A percentile compares a stretch with the other conserved stretches of the same genome.
These are phyloP conservation scores for Xestia xanthographa DNA, from an alignment of 2,888 invertebrate species.

Conservation along the genomic window DNA sequence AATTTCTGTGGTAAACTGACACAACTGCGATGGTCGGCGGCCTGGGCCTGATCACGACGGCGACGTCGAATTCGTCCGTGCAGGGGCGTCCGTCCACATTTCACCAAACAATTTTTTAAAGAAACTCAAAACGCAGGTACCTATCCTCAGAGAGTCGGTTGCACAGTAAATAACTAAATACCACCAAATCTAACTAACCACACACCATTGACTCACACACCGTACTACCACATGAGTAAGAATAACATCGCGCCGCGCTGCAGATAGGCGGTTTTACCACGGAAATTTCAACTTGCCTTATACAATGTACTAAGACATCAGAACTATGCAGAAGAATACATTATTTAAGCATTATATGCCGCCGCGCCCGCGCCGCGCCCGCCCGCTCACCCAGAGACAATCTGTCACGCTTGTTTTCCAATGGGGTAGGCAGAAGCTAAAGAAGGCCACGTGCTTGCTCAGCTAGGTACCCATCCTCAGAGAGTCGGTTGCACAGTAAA, in stretches of 20 bases:
- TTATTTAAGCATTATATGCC: neutral
- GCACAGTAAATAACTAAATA: too few species aligned
- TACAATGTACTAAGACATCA: constrained; percentile 13
- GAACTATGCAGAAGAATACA: neutral
- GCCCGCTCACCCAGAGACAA: neutral
- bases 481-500: too few species aligned
- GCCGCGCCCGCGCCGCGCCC: too few species aligned
- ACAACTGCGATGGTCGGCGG: constrained; percentile 20
- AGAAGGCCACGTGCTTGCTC: neutral
- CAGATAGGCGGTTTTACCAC: constrained; percentile 13
- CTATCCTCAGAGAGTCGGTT: too few species aligned
- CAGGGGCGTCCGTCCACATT: too few species aligned
- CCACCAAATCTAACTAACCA: too few species aligned
- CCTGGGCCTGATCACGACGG: too few species aligned
- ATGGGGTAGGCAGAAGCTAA: neutral
- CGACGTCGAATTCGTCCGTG: too few species aligned
- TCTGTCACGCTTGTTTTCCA: neutral
- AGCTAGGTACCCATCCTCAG: too few species aligned
- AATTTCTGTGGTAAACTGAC: constrained; percentile 42
- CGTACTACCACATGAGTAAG: too few species aligned
- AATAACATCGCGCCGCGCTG: neutral
- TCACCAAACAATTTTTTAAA: too few species aligned
- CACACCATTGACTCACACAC: neutral
- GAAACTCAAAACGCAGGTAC: too few species aligned
- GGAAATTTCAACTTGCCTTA: constrained; percentile 14